phyloP scores from a whole-genome alignment of 2,888 invertebrate species.

The Pheosia tremula region DNA sequence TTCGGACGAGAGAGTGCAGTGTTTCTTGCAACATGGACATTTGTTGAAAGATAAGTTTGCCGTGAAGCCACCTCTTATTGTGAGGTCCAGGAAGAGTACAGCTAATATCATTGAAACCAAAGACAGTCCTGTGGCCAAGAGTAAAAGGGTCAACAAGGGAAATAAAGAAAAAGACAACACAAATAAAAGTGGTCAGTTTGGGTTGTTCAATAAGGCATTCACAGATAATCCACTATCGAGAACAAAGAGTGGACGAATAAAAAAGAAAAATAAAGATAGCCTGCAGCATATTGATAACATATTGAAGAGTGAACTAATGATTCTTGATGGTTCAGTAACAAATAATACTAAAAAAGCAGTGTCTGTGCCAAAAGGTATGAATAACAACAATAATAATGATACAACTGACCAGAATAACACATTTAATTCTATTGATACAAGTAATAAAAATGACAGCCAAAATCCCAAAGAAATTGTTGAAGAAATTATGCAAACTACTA shows the following conservation, averaged over 20 bases:
- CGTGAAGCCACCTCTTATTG: conserved; percentile 12
- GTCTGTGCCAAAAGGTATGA: conserved; percentile 23
- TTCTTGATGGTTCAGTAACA: conserved; percentile 42
- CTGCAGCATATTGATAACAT: conserved; percentile 62
- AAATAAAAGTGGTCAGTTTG: not conserved
- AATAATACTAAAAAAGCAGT: conserved; percentile 10
- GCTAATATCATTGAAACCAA: conserved; percentile 5
- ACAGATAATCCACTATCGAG: conserved; percentile 16
- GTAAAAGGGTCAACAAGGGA: conserved; percentile 14
- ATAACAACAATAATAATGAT: conserved; percentile 79
- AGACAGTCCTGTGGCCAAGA: conserved; percentile 13
- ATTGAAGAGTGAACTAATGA: conserved; percentile 68
- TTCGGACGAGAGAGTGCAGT: conserved; percentile 48
- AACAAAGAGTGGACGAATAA: conserved; percentile 51
- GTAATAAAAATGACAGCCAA: conserved; percentile 13
- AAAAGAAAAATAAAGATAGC: conserved; percentile 50
- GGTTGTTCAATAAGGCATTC: not conserved
- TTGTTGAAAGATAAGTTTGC: conserved; percentile 40
- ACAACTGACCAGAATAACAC: conserved; percentile 59
- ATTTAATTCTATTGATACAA: conserved; percentile 19
- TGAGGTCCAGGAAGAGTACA: conserved; percentile 6
- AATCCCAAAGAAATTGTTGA: conserved; percentile 8
- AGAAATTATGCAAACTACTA: conserved; percentile 19
- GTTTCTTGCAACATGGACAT: conserved; percentile 54
- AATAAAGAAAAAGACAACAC: conserved; percentile 9